These are phyloP conservation scores for Rhadinocentrus ornatus DNA, from an alignment of 2,797 vertebrate genomes.

Conservation along the genomic window DNA sequence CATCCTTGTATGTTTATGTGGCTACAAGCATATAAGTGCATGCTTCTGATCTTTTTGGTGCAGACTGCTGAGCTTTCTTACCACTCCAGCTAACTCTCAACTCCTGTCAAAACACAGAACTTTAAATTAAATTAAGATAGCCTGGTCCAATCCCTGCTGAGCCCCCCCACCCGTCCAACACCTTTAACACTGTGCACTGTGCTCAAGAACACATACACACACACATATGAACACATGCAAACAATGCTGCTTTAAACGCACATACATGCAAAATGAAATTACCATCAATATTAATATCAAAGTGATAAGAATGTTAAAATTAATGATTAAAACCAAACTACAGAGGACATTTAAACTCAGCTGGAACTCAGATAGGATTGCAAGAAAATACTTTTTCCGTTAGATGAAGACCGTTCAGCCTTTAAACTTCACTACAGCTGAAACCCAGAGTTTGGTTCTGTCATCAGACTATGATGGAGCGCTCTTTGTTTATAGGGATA, in stretches of 20 bases:
- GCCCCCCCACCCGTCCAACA: slow-evolving; percentile 57
- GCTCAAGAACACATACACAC: slow-evolving; percentile 50
- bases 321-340: not conserved
- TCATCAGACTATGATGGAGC: not conserved
- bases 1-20: slow-evolving; percentile 9
- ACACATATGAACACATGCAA: slow-evolving; percentile 19
- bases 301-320: not conserved
- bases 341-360: slow-evolving; percentile 12
- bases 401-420: slow-evolving; percentile 46
- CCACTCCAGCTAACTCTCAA: slow-evolving; percentile 85
- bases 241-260: slow-evolving; percentile 52
- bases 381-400: slow-evolving; percentile 34
- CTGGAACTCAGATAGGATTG: slow-evolving; percentile 2
- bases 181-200: slow-evolving; percentile 64
- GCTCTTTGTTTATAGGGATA: not conserved
- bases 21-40: slow-evolving; percentile 41
- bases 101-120: slow-evolving; percentile 88
- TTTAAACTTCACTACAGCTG: slow-evolving; percentile 63
- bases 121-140: slow-evolving; percentile 94
- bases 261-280: slow-evolving; percentile 2
- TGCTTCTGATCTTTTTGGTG: slow-evolving; percentile 65
- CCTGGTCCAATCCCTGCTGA: slow-evolving; percentile 80
- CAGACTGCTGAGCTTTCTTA: slow-evolving; percentile 79
- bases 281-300: not conserved
- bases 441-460: slow-evolving; percentile 28